Evolutionary conservation across 2,113 vertebrate species (phyloP), one percentile per base, ranked within the genome.

Genomic region (Tringa solitaria): DNA sequence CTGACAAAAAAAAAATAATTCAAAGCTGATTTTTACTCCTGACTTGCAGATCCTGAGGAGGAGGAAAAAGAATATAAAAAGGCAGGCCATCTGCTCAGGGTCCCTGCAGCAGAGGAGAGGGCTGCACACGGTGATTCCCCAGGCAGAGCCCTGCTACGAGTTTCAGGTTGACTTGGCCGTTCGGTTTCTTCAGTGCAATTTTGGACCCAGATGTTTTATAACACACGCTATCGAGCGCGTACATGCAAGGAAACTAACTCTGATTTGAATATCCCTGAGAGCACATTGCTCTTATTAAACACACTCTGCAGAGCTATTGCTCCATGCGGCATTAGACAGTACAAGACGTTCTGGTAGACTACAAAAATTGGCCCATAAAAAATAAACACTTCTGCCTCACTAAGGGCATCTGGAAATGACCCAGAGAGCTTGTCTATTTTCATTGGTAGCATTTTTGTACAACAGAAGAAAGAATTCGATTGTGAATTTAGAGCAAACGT

Each of bases 401-500:
- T 90, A 90, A 91, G 90, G 93, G 96, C 87, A 95, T 91, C 89
- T 94, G 93, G 93, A 95, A 89, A 95, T 95, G 95, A 97, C 95
- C 95, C 89, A 84, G 65, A 75, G 90, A 81, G 69, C 26, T 87
- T 32, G 28, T 92, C 96, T 95, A 48, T 94, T 95, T 95, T 93
- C 94, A 91, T 43, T 84, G 76, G 93, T 94, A 94, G 74, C 73
- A 75, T 89, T 93, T 93, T 89, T 90, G 53, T 69, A 87, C 12
- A 61, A 76, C 61, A 53, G 86, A 91, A 79, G 28, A 95, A 89
- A 95, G 82, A 93, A 92, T 82, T 21, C 12, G 21, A 59, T 79
- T 59, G n/a, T 74, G 85, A 93, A 75, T 68, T 92, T 77, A 88
- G 90, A 94, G 84, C 63, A 91, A 94, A 79, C 30, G 81, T 73